Conservation (phyloP, 2,888 invertebrate genomes). For the Dromius quadrimaculatus region DNA sequence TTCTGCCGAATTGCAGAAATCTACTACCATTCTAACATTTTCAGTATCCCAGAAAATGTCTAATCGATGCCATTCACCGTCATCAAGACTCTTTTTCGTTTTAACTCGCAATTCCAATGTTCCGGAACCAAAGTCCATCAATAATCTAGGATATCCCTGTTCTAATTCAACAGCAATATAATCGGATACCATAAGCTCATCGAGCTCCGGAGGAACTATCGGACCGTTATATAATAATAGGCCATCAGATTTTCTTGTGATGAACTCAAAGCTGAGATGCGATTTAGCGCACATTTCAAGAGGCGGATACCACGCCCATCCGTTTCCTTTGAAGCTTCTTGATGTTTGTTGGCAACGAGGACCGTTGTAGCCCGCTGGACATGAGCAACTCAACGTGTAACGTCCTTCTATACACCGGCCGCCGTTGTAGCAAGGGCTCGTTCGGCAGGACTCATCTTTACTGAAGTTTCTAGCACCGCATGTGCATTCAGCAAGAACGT, state of each 20-base stretch:
- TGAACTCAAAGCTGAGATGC: slow-evolving; percentile 95
- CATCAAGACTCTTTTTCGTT: slow-evolving; percentile 88
- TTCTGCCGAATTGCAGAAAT: slow-evolving; percentile 91
- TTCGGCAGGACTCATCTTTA: slow-evolving; percentile 89
- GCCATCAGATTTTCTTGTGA: slow-evolving; percentile 91
- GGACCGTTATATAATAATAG: slow-evolving; percentile 96
- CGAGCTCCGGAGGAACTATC: slow-evolving; percentile 92
- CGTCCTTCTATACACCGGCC: slow-evolving; percentile 94
- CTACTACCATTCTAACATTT: slow-evolving; percentile 91
- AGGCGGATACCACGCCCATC: slow-evolving; percentile 99
- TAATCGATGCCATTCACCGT: slow-evolving; percentile 98
- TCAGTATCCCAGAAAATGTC: slow-evolving; percentile 97
- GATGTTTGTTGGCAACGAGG: slow-evolving; percentile 97
- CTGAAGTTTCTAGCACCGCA: slow-evolving; percentile 95
- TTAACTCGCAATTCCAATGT: slow-evolving; percentile 88
- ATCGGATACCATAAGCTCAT: slow-evolving; percentile 91
- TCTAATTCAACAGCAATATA: slow-evolving; percentile 95
- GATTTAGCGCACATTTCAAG: slow-evolving; percentile 97
- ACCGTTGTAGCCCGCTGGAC: slow-evolving; percentile 92
- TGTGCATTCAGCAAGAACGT: slow-evolving; percentile 91
- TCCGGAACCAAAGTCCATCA: slow-evolving; percentile 96
- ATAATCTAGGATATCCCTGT: slow-evolving; percentile 88
- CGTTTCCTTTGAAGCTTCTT: slow-evolving; percentile 92
- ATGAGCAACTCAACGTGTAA: slow-evolving; percentile 90
- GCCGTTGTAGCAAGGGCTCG: slow-evolving; percentile 93